Percentiles rank a stretch among this genome's conserved stretches.
phyloP scores from a whole-genome alignment of 1,140 invertebrate genomes.

The Apis dorsata region DNA sequence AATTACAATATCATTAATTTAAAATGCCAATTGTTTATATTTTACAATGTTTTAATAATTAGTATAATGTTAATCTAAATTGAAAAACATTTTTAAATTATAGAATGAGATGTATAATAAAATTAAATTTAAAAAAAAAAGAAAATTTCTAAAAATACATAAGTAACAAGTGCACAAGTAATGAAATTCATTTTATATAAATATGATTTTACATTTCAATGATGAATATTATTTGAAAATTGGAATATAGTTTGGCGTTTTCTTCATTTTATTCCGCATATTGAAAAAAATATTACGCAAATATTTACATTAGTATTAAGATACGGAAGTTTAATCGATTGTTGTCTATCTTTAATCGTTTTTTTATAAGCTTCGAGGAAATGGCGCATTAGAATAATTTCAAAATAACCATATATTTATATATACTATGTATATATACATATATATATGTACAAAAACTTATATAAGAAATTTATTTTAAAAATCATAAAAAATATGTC shows the following conservation, averaged over 20 bases:
- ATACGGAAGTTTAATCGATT: not conserved
- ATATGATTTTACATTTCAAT: not conserved
- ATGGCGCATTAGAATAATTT: conserved; percentile 23
- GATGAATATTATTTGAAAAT: not conserved
- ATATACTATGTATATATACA: conserved; percentile 4
- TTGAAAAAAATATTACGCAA: conserved; percentile 32
- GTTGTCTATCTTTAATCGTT: not conserved
- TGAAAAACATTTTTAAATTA: too few species aligned
- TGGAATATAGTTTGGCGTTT: not conserved
- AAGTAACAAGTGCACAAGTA: not conserved
- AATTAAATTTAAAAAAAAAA: not conserved
- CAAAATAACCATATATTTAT: conserved; percentile 46
- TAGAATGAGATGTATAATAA: not conserved
- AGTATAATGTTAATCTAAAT: too few species aligned
- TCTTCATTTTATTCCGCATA: not conserved
- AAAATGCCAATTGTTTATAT: conserved; percentile 12
- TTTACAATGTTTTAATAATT: not conserved
- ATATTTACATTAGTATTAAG: conserved; percentile 30
- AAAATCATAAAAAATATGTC: conserved; percentile 59
- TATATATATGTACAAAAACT: conserved; percentile 55
- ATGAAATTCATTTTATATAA: not conserved
- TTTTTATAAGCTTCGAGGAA: conserved; percentile 20
- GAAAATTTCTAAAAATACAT: not conserved
- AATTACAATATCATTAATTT: not conserved
- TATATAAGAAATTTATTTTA: conserved; percentile 54